Conservation (phyloP, 2,113 vertebrate genomes). For the Corynorhinus townsendii region DNA sequence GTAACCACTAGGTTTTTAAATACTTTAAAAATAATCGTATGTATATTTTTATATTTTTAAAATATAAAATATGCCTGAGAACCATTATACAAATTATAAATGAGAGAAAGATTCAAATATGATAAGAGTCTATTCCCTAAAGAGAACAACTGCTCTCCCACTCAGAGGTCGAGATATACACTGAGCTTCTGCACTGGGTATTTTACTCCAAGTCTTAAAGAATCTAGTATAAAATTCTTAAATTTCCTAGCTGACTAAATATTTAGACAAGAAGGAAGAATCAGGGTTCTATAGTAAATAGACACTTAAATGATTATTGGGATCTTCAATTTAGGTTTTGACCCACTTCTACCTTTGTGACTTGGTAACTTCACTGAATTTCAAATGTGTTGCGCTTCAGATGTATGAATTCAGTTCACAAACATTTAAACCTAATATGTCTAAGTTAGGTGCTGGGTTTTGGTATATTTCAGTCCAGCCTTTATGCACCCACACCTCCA, state of each 20-base stretch:
- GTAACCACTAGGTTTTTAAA: neutral
- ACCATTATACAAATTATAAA: neutral
- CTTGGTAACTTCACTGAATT: neutral
- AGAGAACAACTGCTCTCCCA: neutral
- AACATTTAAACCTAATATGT: neutral
- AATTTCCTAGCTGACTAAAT: neutral
- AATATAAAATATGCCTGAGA: neutral
- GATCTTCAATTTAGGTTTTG: neutral
- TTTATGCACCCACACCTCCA: slow-evolving; percentile 88
- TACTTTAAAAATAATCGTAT: neutral
- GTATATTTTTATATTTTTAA: neutral
- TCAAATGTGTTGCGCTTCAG: neutral
- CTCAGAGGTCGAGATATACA: neutral
- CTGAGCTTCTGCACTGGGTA: neutral
- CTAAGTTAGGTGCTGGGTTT: neutral
- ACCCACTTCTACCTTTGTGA: neutral
- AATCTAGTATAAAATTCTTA: neutral
- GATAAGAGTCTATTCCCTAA: neutral
- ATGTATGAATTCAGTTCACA: neutral
- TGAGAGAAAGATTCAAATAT: neutral
- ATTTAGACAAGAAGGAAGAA: neutral
- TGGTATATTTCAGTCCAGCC: slow-evolving; percentile 81
- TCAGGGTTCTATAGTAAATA: neutral
- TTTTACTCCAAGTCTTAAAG: neutral
- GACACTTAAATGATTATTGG: neutral